These are phyloP conservation scores for Salticus scenicus DNA, from an alignment of 2,888 invertebrate species.

Conservation along the genomic window DNA sequence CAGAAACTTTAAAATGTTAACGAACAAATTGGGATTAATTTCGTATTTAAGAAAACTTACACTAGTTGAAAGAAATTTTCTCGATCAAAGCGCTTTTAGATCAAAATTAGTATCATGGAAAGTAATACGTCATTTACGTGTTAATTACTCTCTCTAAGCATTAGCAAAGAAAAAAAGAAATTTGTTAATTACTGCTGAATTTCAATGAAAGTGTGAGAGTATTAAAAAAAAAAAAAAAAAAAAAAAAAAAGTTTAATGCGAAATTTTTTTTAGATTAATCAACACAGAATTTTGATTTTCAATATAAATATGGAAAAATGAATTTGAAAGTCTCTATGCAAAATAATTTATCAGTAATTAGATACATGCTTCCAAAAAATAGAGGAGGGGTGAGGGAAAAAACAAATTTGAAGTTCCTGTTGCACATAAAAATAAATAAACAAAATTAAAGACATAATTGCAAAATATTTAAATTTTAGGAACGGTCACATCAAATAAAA, in stretches of 20 bases:
- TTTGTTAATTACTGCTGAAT: constrained; percentile 38
- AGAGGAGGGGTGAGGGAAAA: too few species aligned
- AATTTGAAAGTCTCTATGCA: too few species aligned
- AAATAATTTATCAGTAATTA: too few species aligned
- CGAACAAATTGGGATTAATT: not conserved
- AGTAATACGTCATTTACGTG: constrained; percentile 26
- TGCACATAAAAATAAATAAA: too few species aligned
- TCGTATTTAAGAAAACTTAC: not conserved
- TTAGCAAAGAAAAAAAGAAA: not conserved
- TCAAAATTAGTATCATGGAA: constrained; percentile 22
- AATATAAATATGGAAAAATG: too few species aligned
- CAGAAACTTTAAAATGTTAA: not conserved
- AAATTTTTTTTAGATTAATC: not conserved
- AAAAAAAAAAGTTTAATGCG: not conserved
- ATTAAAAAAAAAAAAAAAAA: too few species aligned
- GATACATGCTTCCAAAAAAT: too few species aligned
- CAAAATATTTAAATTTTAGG: too few species aligned
- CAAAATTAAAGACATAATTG: too few species aligned
- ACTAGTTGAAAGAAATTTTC: not conserved
- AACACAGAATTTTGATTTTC: too few species aligned
- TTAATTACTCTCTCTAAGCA: not conserved
- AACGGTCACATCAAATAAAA: too few species aligned
- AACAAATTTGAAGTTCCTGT: too few species aligned
- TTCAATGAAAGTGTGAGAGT: not conserved
- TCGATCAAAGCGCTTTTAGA: not conserved